Percentiles rank a stretch among this genome's conserved stretches.
phyloP scores from a whole-genome alignment of 2,888 invertebrate genomes.

The Smittia aterrima region DNA sequence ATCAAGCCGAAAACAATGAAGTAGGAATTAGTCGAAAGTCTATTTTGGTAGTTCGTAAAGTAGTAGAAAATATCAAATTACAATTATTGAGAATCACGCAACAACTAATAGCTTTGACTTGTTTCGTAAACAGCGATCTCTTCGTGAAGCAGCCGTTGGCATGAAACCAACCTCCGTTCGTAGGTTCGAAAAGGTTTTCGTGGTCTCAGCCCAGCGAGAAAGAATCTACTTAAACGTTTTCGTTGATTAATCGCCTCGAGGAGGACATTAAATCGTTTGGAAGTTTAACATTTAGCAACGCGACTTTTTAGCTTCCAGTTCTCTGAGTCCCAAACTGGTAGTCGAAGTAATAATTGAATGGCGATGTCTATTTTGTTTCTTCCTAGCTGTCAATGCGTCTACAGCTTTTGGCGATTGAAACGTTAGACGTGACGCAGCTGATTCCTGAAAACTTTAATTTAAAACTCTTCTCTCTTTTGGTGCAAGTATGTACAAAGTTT shows the following conservation, averaged over 20 bases:
- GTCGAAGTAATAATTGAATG: slow-evolving; percentile 27
- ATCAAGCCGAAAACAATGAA: not conserved
- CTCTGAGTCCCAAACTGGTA: slow-evolving; percentile 12
- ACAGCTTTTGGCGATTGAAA: not conserved
- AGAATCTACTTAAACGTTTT: not conserved
- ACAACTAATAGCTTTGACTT: slow-evolving; percentile 37
- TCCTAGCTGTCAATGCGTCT: not conserved
- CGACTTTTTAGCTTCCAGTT: slow-evolving; percentile 34
- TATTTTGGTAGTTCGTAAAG: slow-evolving; percentile 41
- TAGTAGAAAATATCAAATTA: slow-evolving; percentile 42
- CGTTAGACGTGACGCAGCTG: not conserved
- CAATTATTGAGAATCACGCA: slow-evolving; percentile 40
- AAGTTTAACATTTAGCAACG: slow-evolving; percentile 28
- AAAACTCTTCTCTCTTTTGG: slow-evolving; percentile 5
- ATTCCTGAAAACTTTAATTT: not conserved
- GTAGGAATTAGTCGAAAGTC: slow-evolving; percentile 13
- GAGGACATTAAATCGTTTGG: slow-evolving; percentile 21
- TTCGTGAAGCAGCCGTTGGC: slow-evolving; percentile 4
- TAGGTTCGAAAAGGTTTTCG: not conserved
- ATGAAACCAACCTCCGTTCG: too few species aligned
- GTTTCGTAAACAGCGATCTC: slow-evolving; percentile 1
- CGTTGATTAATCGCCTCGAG: slow-evolving; percentile 22
- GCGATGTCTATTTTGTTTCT: not conserved
- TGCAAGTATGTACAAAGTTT: slow-evolving; percentile 30
- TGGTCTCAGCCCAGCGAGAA: not conserved